Conservation (phyloP, 2,797 vertebrate species). For the Dendrocincla tyrannina region DNA sequence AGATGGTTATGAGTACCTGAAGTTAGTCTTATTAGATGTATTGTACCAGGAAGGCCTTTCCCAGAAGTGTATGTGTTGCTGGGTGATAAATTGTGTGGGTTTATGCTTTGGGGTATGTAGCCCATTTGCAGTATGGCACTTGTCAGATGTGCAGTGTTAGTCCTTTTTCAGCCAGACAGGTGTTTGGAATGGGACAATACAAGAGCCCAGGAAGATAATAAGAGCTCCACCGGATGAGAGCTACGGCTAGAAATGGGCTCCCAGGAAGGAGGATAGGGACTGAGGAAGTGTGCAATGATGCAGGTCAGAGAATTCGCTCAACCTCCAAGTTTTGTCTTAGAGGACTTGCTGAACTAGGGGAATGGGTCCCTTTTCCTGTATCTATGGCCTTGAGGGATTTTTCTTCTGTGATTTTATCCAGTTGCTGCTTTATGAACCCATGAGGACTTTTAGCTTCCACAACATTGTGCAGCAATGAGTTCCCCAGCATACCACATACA, state of each 20-base stretch:
- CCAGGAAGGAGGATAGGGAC: neutral
- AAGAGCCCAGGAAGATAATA: neutral
- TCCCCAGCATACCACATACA: accelerated
- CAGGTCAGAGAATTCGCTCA: neutral
- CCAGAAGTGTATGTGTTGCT: neutral
- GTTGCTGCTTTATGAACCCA: neutral
- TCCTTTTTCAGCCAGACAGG: neutral
- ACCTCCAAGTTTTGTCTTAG: neutral
- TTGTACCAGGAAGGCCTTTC: neutral
- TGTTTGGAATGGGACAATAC: neutral
- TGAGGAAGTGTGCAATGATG: neutral
- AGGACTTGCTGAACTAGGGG: neutral
- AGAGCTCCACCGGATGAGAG: neutral
- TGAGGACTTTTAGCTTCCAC: neutral
- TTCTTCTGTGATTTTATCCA: neutral
- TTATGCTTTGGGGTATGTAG: neutral
- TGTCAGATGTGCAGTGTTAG: neutral
- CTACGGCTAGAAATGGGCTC: neutral
- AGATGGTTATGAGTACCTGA: neutral
- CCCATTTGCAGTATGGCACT: neutral
- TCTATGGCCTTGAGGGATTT: neutral
- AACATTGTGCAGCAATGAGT: neutral
- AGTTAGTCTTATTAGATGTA: neutral
- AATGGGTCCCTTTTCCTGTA: neutral
- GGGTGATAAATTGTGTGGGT: neutral